phyloP scores from a whole-genome alignment of 1,140 invertebrate genomes.

The Lordiphosa collinella region DNA sequence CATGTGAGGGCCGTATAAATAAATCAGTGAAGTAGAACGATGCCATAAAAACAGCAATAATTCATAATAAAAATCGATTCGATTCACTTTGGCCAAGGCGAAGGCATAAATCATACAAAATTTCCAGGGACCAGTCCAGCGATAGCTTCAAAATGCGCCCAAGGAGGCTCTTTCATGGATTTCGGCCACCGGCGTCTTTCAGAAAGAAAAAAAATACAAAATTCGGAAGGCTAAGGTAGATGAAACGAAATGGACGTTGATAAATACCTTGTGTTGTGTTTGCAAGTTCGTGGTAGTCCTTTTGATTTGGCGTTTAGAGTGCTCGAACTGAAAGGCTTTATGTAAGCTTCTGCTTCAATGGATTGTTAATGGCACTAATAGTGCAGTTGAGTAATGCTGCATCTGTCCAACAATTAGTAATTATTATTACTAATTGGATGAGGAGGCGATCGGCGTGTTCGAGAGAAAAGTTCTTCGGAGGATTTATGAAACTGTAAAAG shows the following conservation, averaged over 20 bases:
- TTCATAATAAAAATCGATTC: slow-evolving; percentile 64
- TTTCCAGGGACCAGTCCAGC: slow-evolving; percentile 35
- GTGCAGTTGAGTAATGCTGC: too few relatives aligned
- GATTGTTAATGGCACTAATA: too few relatives aligned
- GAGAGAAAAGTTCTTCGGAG: too few relatives aligned
- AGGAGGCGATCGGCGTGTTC: too few relatives aligned
- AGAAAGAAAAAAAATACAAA: neutral
- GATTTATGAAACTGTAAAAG: too few relatives aligned
- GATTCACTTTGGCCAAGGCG: slow-evolving; percentile 49
- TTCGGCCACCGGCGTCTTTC: neutral
- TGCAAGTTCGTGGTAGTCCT: neutral
- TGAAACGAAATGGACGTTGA: slow-evolving; percentile 8
- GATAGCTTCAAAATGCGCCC: slow-evolving; percentile 32
- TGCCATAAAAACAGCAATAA: slow-evolving; percentile 61
- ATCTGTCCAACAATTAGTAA: too few relatives aligned
- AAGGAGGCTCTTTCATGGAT: slow-evolving; percentile 20
- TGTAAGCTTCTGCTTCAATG: too few relatives aligned
- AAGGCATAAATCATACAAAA: slow-evolving; percentile 44
- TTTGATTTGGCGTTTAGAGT: neutral
- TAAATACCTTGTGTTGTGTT: slow-evolving; percentile 10
- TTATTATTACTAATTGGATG: too few relatives aligned
- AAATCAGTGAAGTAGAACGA: slow-evolving; percentile 59
- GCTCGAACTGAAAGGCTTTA: too few relatives aligned
- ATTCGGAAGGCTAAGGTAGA: neutral
- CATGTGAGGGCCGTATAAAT: slow-evolving; percentile 23